Evolutionary conservation across 1,140 invertebrate genomes (phyloP), one percentile per base, ranked within the genome.

Genomic region (Drosophila chauvacae): DNA sequence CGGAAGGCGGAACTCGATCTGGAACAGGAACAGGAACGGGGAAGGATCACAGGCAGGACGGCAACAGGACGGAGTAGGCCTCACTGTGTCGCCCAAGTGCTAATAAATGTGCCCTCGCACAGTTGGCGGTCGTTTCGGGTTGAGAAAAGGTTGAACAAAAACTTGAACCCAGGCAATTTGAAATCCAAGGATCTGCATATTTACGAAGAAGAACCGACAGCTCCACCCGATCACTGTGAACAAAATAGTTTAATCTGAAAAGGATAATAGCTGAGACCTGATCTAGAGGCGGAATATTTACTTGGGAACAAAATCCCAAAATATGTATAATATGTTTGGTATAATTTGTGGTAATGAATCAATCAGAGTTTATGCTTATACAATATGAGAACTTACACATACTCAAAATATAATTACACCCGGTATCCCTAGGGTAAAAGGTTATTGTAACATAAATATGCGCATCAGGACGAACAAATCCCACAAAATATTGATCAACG

Each of bases 71-170:
- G 59, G 44, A 56, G 61, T 61, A 74, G 80, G 76, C 68, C 63
- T 61, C 66, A 81, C 84, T 68, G 86, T 90, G 81, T 90, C 81
- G 85, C 81, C 74, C 81, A 90, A 90, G 85, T 90, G 86, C 86
- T 90, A 90, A 90, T 90, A 90, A 90, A 85, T 81, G 85, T 90
- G 78, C 81, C 68, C 77, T 79, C 58, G 81, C 85, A 77, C 85
- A 90, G 85, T 90, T 74, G 85, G 85, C 70, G 81, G 81, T 88
- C 81, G 65, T 26, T 45, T 45, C 14, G 23, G 55, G 55, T 64
- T 37, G 33, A 45, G 23, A 33, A 45, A 26, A 44, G 55, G 42
- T 23, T 30, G 33, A 45, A 51, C 42, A 56, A 30, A 57, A 50
- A 70, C 62, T 51, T 66, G 28, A 69, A 68, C 39, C 62, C 37